Conservation (phyloP, 2,113 vertebrate genomes). For the Pseudonaja textilis region DNA sequence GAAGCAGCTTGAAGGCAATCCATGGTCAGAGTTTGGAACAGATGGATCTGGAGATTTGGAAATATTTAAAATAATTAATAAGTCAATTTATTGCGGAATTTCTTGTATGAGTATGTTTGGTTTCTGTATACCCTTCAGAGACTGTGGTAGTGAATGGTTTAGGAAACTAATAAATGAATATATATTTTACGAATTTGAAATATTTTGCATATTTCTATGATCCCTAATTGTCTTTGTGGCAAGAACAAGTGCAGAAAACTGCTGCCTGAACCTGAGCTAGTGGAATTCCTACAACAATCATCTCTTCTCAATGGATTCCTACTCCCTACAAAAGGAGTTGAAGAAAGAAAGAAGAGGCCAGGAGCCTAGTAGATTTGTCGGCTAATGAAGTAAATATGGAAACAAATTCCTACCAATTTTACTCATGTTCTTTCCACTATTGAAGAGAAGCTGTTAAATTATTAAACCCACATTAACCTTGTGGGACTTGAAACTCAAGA, state of each 20-base stretch:
- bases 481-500: neutral
- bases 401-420: neutral
- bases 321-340: neutral
- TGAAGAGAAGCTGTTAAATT: neutral
- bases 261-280: neutral
- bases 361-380: neutral
- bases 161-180: neutral
- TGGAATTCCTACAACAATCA: neutral
- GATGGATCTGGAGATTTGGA: neutral
- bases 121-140: neutral
- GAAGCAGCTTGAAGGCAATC: neutral
- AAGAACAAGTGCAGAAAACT: neutral
- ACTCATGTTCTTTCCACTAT: neutral
- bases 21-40: neutral
- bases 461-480: neutral
- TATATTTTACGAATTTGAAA: neutral
- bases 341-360: neutral
- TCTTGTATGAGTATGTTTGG: neutral
- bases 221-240: neutral
- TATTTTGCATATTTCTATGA: neutral
- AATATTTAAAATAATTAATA: neutral
- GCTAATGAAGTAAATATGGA: neutral
- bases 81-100: neutral
- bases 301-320: neutral
- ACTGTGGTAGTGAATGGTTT: neutral